Percentiles rank a stretch among this genome's conserved stretches.
Conservation (phyloP, 2,113 vertebrate species). For the Salvelinus alpinus region DNA sequence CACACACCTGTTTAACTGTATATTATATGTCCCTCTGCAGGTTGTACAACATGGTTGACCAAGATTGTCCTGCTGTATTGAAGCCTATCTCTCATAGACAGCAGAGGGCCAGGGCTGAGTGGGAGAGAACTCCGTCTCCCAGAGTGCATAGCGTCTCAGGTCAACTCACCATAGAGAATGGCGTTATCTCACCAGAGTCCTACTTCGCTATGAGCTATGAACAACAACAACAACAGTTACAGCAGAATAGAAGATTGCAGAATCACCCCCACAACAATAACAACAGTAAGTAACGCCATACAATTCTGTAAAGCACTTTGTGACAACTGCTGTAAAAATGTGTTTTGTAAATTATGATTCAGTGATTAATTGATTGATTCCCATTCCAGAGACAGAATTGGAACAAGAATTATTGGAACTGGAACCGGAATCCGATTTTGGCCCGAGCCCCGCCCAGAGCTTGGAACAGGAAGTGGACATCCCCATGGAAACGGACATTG, state of each 20-base stretch:
- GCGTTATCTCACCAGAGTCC: constrained; percentile 50
- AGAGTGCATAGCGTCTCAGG: constrained; percentile 28
- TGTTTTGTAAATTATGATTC: too few relatives aligned
- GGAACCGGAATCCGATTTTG: constrained; percentile 37
- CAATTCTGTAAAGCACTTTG: too few relatives aligned
- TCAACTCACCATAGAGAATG: constrained; percentile 21
- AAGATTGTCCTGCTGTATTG: neutral
- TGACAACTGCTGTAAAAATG: too few relatives aligned
- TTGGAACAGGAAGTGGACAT: constrained; percentile 57
- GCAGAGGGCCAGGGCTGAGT: constrained; percentile 45
- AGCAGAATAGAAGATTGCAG: constrained; percentile 24
- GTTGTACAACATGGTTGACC: neutral
- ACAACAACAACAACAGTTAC: constrained; percentile 43
- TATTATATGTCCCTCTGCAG: constrained; percentile 31
- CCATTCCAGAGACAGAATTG: neutral
- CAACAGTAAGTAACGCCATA: too few relatives aligned
- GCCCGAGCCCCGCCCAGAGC: constrained; percentile 49
- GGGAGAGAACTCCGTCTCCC: constrained; percentile 54
- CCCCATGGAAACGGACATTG: constrained; percentile 77
- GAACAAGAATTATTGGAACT: constrained; percentile 15
- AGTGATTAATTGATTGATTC: too few relatives aligned
- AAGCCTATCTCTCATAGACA: constrained; percentile 22
- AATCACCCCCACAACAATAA: constrained; percentile 8
- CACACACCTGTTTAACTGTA: too few relatives aligned
- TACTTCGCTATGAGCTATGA: constrained; percentile 44